phyloP scores from a whole-genome alignment of 2,113 vertebrate species.

The Myanophis thanlyinensis region DNA sequence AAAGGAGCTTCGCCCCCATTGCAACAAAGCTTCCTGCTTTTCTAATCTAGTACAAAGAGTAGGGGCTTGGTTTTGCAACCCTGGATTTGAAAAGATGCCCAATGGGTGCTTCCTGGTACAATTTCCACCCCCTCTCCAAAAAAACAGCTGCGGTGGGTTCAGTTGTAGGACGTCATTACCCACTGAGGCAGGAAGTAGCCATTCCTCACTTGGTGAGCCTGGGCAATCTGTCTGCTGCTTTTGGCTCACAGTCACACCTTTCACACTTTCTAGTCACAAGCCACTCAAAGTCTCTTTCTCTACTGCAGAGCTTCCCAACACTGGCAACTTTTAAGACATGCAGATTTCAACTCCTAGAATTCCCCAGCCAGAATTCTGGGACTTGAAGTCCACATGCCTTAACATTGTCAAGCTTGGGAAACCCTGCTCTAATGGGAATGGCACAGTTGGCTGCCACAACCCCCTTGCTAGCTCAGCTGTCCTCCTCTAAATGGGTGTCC shows the following conservation, averaged over 20 bases:
- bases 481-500: neutral
- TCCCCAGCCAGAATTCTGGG: neutral
- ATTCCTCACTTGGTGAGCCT: too few relatives aligned
- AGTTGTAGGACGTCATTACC: neutral
- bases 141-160: neutral
- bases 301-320: neutral
- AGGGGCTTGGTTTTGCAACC: neutral
- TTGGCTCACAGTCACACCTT: neutral
- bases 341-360: neutral
- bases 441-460: neutral
- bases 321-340: neutral
- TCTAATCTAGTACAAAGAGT: neutral
- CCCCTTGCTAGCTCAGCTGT: neutral
- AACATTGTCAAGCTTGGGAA: neutral
- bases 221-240: neutral
- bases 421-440: neutral
- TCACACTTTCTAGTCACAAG: too few relatives aligned
- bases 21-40: neutral
- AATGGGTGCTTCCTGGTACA: neutral
- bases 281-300: neutral
- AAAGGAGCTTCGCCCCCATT: neutral
- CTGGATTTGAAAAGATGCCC: neutral
- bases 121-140: neutral
- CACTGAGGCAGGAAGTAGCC: neutral
- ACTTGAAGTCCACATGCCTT: neutral